phyloP scores from a whole-genome alignment of 1,140 invertebrate species.

The Dinoponera quadriceps region DNA sequence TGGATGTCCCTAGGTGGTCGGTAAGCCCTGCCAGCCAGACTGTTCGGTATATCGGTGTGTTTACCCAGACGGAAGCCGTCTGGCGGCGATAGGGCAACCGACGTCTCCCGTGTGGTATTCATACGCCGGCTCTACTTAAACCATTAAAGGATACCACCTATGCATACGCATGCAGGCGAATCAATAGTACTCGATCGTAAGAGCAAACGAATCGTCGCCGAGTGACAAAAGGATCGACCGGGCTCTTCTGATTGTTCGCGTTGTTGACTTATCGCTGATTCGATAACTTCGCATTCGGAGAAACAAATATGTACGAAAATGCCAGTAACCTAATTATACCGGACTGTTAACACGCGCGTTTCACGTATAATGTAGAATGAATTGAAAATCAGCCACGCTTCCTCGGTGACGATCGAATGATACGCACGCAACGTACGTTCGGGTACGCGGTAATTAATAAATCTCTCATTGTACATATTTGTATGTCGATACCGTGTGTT shows the following conservation, averaged over 20 bases:
- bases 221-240: background rate
- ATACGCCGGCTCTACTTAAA: conserved; percentile 62
- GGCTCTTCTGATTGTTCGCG: no score
- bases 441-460: conserved; percentile 71
- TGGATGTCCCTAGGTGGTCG: conserved; percentile 78
- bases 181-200: conserved; percentile 61
- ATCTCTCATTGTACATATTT: conserved; percentile 77
- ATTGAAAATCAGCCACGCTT: no score
- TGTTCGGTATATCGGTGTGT: conserved; percentile 75
- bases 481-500: conserved; percentile 65
- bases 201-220: conserved; percentile 16
- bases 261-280: no score
- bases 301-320: no score
- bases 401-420: no score
- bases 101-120: conserved; percentile 56
- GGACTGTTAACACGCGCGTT: no score
- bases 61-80: conserved; percentile 83
- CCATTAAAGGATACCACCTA: conserved; percentile 53
- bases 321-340: no score
- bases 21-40: conserved; percentile 69
- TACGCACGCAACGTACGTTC: no score
- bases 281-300: no score
- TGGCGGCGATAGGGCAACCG: conserved; percentile 76
- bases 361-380: no score
- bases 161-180: conserved; percentile 29